Conservation (phyloP, 2,797 vertebrate genomes). For the Loris lydekkerianus region DNA sequence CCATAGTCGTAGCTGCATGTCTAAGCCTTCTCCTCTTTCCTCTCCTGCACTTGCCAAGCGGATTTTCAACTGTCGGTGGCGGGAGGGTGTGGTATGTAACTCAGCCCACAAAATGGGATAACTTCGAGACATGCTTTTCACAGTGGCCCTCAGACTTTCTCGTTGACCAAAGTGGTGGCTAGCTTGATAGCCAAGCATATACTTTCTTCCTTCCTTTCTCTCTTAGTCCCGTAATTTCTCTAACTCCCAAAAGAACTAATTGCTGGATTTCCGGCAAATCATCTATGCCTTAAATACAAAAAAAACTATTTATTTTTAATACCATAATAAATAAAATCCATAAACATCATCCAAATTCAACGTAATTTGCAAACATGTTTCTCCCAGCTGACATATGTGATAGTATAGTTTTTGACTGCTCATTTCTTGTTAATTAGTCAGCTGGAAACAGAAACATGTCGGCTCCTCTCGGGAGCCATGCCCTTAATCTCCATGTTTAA, state of each 20-base stretch:
- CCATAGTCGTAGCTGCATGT: no score
- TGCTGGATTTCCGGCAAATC: neutral
- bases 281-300: neutral
- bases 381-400: neutral
- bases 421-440: constrained; percentile 9
- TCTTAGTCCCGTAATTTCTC: neutral
- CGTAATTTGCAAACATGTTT: constrained; percentile 7
- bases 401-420: neutral
- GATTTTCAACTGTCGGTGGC: neutral
- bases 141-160: neutral
- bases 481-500: neutral
- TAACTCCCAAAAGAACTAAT: neutral
- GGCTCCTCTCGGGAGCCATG: neutral
- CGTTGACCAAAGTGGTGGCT: neutral
- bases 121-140: neutral
- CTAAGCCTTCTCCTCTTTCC: neutral
- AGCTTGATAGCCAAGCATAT: neutral
- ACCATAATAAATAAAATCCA: neutral
- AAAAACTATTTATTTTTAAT: neutral
- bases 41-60: neutral
- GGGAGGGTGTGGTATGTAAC: neutral
- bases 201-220: neutral
- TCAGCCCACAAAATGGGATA: neutral
- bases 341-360: neutral
- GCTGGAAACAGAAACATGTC: neutral